Conservation (phyloP, 2,888 invertebrate genomes). For the Biston betularia region DNA sequence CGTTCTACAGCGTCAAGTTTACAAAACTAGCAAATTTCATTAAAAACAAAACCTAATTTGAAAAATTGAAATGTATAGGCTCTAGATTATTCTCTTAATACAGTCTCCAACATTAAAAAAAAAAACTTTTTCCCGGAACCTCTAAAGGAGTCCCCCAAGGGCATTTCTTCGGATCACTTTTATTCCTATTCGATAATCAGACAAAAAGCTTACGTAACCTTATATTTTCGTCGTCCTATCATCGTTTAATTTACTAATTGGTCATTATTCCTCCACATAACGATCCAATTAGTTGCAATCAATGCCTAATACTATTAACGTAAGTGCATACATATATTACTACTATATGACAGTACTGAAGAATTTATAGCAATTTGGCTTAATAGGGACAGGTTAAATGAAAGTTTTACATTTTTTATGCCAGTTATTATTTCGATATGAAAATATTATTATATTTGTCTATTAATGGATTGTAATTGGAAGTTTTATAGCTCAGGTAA, state of each 20-base stretch:
- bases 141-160: conserved; percentile 52
- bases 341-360: conserved; percentile 65
- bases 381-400: conserved; percentile 59
- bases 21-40: too few relatives aligned
- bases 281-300: conserved; percentile 81
- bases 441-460: conserved; percentile 54
- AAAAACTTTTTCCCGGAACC: not conserved
- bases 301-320: conserved; percentile 74
- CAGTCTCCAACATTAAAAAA: not conserved
- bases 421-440: conserved; percentile 60
- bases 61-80: not conserved
- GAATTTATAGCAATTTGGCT: conserved; percentile 63
- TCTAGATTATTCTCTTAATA: not conserved
- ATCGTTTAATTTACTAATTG: conserved; percentile 80
- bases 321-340: conserved; percentile 63
- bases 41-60: not conserved
- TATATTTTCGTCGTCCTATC: conserved; percentile 58
- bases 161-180: conserved; percentile 25
- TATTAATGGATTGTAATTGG: conserved; percentile 48
- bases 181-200: conserved; percentile 55
- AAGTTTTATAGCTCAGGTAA: conserved; percentile 38
- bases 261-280: conserved; percentile 77
- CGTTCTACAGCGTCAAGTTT: too few relatives aligned
- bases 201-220: conserved; percentile 58
- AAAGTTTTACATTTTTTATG: conserved; percentile 52